phyloP scores from a whole-genome alignment of 2,113 vertebrate species.

The Eurystomus gularis region DNA sequence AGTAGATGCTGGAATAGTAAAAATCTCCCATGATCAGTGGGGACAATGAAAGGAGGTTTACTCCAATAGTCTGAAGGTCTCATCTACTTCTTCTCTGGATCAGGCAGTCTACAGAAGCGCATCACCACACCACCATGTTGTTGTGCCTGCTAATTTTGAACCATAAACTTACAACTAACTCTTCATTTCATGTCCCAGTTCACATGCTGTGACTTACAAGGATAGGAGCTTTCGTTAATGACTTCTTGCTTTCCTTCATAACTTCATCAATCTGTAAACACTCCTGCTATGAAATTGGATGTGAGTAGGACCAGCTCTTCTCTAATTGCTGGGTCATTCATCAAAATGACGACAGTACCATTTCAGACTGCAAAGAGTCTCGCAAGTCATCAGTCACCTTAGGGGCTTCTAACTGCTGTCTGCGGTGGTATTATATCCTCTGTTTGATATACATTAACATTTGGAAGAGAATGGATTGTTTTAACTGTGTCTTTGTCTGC shows the following conservation, averaged over 20 bases:
- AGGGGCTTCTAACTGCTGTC: neutral
- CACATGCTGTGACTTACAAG: neutral
- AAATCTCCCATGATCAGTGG: too few species aligned
- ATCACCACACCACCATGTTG: neutral
- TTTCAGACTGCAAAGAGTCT: neutral
- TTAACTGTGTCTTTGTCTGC: neutral
- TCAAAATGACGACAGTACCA: neutral
- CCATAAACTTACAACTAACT: neutral
- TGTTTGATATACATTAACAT: neutral
- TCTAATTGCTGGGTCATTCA: neutral
- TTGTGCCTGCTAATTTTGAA: neutral
- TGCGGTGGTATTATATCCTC: neutral
- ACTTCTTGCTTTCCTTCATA: neutral
- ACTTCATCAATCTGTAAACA: neutral
- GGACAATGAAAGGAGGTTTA: too few species aligned
- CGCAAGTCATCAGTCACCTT: neutral
- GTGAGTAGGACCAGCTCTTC: neutral
- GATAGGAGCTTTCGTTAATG: neutral
- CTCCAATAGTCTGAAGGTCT: neutral
- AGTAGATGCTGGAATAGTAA: neutral
- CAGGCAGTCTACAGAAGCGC: neutral
- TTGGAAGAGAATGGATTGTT: neutral
- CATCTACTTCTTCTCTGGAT: neutral
- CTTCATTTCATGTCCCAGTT: neutral
- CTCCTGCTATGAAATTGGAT: neutral